Evolutionary conservation across 2,888 invertebrate genomes (phyloP).

Genomic region (Lumbricus terrestris): DNA sequence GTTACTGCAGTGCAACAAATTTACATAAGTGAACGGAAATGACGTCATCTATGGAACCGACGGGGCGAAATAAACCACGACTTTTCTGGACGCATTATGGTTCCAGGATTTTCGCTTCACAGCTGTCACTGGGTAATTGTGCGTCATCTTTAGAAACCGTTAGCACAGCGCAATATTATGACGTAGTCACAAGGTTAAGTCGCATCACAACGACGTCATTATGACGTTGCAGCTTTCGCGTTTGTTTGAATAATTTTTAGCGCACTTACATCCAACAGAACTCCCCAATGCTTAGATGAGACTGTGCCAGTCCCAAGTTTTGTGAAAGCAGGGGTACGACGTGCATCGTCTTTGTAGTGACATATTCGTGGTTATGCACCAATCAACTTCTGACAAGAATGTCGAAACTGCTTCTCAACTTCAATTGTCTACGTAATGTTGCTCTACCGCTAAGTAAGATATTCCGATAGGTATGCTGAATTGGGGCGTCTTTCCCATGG

Average conservation of each 20-base stretch:
- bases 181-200: not conserved
- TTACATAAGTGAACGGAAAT: not conserved
- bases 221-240: not conserved
- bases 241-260: not conserved
- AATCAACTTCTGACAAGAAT: too few species aligned
- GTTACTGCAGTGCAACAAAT: not conserved
- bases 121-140: not conserved
- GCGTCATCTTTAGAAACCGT: not conserved
- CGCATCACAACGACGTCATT: not conserved
- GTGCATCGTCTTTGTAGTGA: too few species aligned
- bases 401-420: not conserved
- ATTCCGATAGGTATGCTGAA: too few species aligned
- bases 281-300: too few species aligned
- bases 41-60: too few species aligned
- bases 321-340: too few species aligned
- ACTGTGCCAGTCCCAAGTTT: too few species aligned
- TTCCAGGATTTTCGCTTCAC: not conserved
- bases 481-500: too few species aligned
- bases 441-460: too few species aligned
- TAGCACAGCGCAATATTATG: not conserved
- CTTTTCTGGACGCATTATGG: not conserved
- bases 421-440: too few species aligned
- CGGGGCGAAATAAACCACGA: not conserved
- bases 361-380: too few species aligned
- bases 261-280: too few species aligned